Base-by-base conservation (phyloP, 1,140 invertebrate species). In the Drosophila triauraria region DNA sequence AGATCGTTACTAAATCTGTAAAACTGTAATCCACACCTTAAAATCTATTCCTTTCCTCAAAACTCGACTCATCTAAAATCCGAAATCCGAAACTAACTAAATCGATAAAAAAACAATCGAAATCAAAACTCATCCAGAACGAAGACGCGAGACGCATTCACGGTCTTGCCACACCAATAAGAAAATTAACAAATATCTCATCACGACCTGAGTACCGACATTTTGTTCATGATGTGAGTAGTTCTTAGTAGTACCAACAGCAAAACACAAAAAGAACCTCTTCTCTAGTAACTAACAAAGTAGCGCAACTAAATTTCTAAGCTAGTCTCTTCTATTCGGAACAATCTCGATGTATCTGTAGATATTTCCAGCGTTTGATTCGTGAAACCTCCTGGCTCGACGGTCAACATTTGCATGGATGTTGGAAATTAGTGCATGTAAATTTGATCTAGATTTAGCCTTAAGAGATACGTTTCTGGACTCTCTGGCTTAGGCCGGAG, bases 141-240 rank as follows among this genome's bases (percentile, higher is more conserved):
- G 91, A 92, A 91, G 92, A 92, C 86, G 92, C 82, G 79, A 92
- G 91, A 92, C 91, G 92, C 78, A 92, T 93, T 81, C 91, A 93
- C 78, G 92, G 92, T 93, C 92, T 93, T 83, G 92, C 92, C 17
- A 93, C 92, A 84, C 92, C 92, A 81, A 91, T 93, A 87, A 92
- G 92, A 92, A 93, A 92, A 93, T 70, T 93, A 85, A 91, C 88
- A 90, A 93, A 93, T 91, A 92, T 93, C 56, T 93, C 92, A 91
- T 92, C 92, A 91, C 91, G 92, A 85, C 92, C 92, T 76, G 92
- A 93, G 91, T 92, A 92, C 77, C 92, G 92, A 90, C 92, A 93
- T 88, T 93, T 92, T 92, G 76, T 93, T 86, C 90, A 92, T 84
- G 92, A 93, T 87, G 92, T 93, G 92, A 93, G 92, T 93, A 93